phyloP scores from a whole-genome alignment of 2,113 vertebrate species.

The Heloderma charlesbogerti region DNA sequence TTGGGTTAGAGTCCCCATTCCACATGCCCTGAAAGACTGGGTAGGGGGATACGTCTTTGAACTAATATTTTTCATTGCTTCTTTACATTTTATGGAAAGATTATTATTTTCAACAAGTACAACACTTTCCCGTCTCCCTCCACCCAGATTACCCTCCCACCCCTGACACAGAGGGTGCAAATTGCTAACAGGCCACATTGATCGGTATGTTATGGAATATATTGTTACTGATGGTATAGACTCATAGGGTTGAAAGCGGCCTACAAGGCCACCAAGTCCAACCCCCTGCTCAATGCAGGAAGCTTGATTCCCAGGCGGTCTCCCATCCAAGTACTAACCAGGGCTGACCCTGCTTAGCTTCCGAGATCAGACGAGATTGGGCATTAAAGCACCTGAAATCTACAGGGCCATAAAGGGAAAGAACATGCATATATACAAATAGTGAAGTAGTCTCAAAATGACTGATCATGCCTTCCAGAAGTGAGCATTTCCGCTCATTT shows the following conservation, averaged over 20 bases:
- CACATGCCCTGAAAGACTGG: not conserved
- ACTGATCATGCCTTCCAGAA: not conserved
- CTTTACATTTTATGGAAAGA: not conserved
- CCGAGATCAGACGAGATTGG: too few species aligned
- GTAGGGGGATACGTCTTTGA: not conserved
- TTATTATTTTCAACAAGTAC: not conserved
- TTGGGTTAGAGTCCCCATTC: not conserved
- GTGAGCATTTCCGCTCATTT: too few species aligned
- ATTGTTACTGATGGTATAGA: not conserved
- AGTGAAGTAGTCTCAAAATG: not conserved
- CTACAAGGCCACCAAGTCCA: too few species aligned
- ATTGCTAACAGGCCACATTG: not conserved
- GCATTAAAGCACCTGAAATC: not conserved
- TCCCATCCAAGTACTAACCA: too few species aligned
- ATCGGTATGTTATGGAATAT: not conserved
- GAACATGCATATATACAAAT: not conserved
- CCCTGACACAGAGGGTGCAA: not conserved
- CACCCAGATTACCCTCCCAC: not conserved
- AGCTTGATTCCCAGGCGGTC: too few species aligned
- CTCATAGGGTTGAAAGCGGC: too few species aligned
- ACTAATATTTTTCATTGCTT: not conserved
- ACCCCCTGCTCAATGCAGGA: too few species aligned
- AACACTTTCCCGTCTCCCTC: not conserved
- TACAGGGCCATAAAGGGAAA: not conserved
- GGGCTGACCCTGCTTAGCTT: too few species aligned